Base-by-base conservation (phyloP, 2,113 vertebrate genomes). In the Sebastes fasciatus region DNA sequence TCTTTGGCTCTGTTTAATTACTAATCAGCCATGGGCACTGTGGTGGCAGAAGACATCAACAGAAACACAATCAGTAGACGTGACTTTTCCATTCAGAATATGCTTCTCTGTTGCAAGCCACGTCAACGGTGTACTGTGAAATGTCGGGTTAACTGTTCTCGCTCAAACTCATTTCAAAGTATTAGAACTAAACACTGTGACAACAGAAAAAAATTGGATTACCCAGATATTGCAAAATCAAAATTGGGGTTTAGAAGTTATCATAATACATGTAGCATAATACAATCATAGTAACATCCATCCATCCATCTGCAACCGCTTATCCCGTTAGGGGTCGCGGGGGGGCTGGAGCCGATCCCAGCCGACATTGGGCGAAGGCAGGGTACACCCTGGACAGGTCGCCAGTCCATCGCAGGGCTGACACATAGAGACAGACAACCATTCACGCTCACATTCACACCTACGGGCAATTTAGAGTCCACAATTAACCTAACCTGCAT, bases 1-100 rank as follows among this genome's bases (percentile, higher is more conserved):
- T 87, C 88, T 93, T 83, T 88, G 83, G 48, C 66, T 87, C 90
- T 94, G 71, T 91, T 94, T 93, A 93, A 94, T 93, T 93, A 92
- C 93, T 93, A 90, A 94, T 93, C 83, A 89, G 86, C 43, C 74
- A 46, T 14, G 61, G 79, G 78, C 78, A n/a, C 21, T 49, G 84
- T 43, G 85, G 52, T 84, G 85, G 74, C 84, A 85, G 64, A 84
- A 79, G 62, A 75, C 79, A 55, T 85, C 78, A 69, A 12, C 74
- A 76, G 87, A 82, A 84, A 89, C 62, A 43, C 42, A 45, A 83
- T 80, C 78, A 23, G 62, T 69, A 65, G 48, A n/a, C 26, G 54
- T 4, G 55, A 89, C 65, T 84, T 89, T 86, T 87, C 87, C 86
- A 66, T 79, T 83, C 61, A 60, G 8, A 48, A 51, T 17, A 58